Evolutionary conservation across 92 coral and sea anemone species (phyloP).

Genomic region (Epizoanthus fatuus): DNA sequence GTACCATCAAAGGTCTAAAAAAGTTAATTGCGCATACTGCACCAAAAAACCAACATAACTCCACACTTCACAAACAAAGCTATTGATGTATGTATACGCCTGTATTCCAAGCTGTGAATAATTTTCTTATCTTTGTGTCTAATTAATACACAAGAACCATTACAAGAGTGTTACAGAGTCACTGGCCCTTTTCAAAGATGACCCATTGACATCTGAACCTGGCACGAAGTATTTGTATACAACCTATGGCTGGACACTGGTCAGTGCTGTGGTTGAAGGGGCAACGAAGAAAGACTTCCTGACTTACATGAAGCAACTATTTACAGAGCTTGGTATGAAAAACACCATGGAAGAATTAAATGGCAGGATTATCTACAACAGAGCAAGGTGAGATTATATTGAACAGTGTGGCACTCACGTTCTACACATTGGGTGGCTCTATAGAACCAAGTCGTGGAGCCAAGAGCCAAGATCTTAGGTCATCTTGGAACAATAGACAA

Average conservation of each 20-base stretch:
- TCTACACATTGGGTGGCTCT: neutral
- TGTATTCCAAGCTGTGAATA: too few species aligned
- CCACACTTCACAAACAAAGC: too few species aligned
- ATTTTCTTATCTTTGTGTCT: too few species aligned
- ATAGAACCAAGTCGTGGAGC: neutral
- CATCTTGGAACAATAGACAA: neutral
- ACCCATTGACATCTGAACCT: constrained; percentile 81
- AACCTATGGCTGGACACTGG: constrained; percentile 91
- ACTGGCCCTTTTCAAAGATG: constrained; percentile 86
- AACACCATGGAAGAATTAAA: constrained; percentile 87
- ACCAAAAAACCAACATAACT: too few species aligned
- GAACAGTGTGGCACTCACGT: neutral
- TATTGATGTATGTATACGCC: too few species aligned
- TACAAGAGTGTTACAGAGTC: constrained; percentile 85
- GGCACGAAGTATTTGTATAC: constrained; percentile 89
- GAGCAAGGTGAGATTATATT: constrained; percentile 79
- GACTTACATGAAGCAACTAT: constrained; percentile 78
- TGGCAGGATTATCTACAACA: constrained; percentile 74
- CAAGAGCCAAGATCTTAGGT: neutral
- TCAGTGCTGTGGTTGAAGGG: constrained; percentile 92
- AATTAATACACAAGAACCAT: constrained; percentile 61
- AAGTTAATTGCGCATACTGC: too few species aligned
- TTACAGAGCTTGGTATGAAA: constrained; percentile 90
- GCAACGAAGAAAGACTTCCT: constrained; percentile 87
- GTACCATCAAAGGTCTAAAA: too few species aligned